Conservation (phyloP, 2,113 vertebrate species). For the Pollimyrus isidori region DNA sequence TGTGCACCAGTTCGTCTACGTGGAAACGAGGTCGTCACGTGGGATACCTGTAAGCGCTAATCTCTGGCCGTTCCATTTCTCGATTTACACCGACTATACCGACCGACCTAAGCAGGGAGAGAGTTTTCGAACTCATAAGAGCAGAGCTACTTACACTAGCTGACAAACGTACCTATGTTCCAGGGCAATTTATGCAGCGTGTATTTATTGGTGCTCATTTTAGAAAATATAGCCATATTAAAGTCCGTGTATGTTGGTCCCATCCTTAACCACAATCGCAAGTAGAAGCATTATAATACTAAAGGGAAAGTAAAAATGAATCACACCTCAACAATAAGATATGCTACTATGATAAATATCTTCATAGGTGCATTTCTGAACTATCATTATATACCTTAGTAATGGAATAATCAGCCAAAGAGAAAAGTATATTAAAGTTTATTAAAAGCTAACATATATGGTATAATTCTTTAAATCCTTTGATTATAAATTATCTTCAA, state of each 20-base stretch:
- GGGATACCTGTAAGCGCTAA: background rate
- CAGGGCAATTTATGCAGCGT: background rate
- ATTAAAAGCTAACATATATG: background rate
- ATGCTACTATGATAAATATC: background rate
- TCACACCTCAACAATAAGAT: background rate
- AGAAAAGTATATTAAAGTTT: background rate
- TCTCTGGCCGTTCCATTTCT: background rate
- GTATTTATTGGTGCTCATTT: background rate
- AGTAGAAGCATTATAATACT: background rate
- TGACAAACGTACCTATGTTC: background rate
- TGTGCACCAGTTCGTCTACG: slow-evolving; percentile 69
- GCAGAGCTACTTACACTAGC: background rate
- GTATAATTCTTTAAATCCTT: background rate
- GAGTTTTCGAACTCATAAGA: background rate
- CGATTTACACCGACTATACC: background rate
- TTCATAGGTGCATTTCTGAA: background rate
- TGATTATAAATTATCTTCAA: background rate
- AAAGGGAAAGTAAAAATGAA: background rate
- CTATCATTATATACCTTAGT: background rate
- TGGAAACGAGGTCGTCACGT: background rate
- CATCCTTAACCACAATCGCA: background rate
- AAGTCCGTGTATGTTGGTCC: background rate
- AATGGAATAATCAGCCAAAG: background rate
- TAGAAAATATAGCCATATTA: background rate
- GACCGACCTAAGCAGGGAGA: background rate